A percentile compares a stretch with the other conserved stretches of the same genome.
Evolutionary conservation across 2,888 invertebrate genomes (phyloP).

Genomic region (Molanna angustata): DNA sequence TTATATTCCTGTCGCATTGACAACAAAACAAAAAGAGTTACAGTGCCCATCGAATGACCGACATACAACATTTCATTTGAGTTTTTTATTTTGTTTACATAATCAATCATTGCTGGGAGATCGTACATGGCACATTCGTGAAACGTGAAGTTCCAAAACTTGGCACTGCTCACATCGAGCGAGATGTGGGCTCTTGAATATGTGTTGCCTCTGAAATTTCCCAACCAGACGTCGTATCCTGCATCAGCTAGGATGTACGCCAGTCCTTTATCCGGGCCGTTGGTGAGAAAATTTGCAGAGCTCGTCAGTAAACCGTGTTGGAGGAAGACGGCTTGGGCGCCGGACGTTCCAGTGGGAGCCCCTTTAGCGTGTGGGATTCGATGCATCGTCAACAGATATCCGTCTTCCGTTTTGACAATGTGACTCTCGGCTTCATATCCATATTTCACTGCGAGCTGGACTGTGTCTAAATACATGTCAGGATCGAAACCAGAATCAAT

Average conservation of each 20-base stretch:
- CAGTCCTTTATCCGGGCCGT: slow-evolving; percentile 61
- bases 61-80: slow-evolving; percentile 64
- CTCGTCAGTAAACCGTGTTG: slow-evolving; percentile 81
- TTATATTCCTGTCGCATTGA: slow-evolving; percentile 67
- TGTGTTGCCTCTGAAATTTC: slow-evolving; percentile 79
- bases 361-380: slow-evolving; percentile 66
- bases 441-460: slow-evolving; percentile 50
- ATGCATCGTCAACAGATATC: slow-evolving; percentile 78
- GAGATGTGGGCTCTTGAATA: slow-evolving; percentile 67
- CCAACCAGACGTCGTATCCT: slow-evolving; percentile 80
- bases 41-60: slow-evolving; percentile 91
- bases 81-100: slow-evolving; percentile 51
- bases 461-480: slow-evolving; percentile 44
- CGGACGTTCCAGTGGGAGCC: slow-evolving; percentile 37
- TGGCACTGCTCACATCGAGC: slow-evolving; percentile 50
- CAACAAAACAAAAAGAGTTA: slow-evolving; percentile 69
- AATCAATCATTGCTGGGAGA: slow-evolving; percentile 80
- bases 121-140: slow-evolving; percentile 88
- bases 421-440: slow-evolving; percentile 73
- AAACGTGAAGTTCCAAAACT: slow-evolving; percentile 78
- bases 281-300: slow-evolving; percentile 75
- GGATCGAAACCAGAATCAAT: slow-evolving; percentile 36
- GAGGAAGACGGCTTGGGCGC: slow-evolving; percentile 60
- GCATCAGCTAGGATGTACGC: slow-evolving; percentile 66
- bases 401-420: slow-evolving; percentile 72